phyloP scores from a whole-genome alignment of 2,113 vertebrate species.

The Saccopteryx bilineata region DNA sequence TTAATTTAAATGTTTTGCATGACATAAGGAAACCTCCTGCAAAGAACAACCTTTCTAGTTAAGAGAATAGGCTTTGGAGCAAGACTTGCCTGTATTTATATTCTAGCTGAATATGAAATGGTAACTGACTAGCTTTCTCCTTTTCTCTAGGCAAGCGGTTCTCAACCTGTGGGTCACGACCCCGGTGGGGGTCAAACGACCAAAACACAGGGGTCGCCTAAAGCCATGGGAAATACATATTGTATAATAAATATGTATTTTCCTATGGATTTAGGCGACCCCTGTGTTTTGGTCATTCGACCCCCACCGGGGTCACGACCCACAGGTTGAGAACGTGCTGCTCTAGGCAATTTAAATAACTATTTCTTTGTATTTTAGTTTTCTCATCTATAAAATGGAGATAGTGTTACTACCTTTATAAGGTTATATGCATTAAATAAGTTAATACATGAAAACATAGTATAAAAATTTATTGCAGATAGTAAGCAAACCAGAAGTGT shows the following conservation, averaged over 20 bases:
- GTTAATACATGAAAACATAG: background rate
- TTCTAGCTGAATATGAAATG: background rate
- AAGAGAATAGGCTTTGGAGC: background rate
- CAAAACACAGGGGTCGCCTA: no score
- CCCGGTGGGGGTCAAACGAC: no score
- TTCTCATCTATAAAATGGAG: constrained; percentile 32
- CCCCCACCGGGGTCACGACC: no score
- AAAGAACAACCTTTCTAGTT: background rate
- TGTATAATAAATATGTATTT: no score
- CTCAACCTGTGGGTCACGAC: no score
- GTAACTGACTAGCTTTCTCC: background rate
- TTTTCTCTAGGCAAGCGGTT: background rate
- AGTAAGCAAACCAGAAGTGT: constrained; percentile 14
- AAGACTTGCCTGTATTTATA: background rate
- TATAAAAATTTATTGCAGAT: background rate
- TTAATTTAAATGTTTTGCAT: background rate
- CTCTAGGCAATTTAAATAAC: background rate
- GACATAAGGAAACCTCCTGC: background rate
- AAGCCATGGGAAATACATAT: no score
- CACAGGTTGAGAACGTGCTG: no score
- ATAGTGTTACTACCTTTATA: constrained; percentile 12
- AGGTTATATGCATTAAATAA: constrained; percentile 10
- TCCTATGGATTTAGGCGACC: no score
- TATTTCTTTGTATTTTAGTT: background rate
- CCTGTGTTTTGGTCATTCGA: no score